Percentiles rank a stretch among this genome's conserved stretches.
Conservation (phyloP, 2,888 invertebrate species). For the Cistogaster globosa region DNA sequence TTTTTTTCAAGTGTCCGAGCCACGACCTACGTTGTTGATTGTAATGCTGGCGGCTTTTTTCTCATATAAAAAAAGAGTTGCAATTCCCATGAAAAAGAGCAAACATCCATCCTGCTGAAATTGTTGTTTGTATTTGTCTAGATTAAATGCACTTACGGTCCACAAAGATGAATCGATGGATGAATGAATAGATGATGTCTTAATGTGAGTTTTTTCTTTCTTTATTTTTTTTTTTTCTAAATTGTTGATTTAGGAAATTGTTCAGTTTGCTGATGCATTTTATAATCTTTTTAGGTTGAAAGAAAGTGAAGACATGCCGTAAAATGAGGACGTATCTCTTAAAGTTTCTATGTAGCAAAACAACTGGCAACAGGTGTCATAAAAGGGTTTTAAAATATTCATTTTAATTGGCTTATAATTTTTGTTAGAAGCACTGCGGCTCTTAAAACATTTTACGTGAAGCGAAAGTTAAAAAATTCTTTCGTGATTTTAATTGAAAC, state of each 20-base stretch:
- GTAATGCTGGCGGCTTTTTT: slow-evolving; percentile 50
- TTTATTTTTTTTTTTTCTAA: slow-evolving; percentile 46
- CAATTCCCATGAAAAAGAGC: slow-evolving; percentile 73
- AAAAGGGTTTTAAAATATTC: neutral
- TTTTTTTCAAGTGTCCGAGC: slow-evolving; percentile 3
- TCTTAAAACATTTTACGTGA: no score
- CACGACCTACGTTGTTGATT: slow-evolving; percentile 37
- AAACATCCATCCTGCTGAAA: slow-evolving; percentile 64
- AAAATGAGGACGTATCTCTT: neutral
- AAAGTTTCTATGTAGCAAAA: neutral
- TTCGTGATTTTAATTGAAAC: no score
- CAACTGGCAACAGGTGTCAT: slow-evolving; percentile 31
- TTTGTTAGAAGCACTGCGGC: neutral
- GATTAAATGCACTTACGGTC: slow-evolving; percentile 2
- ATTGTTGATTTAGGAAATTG: slow-evolving; percentile 77
- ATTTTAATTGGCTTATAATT: slow-evolving; percentile 8
- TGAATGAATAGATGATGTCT: slow-evolving; percentile 43
- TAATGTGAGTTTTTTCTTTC: slow-evolving; percentile 46
- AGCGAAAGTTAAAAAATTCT: no score
- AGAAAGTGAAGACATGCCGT: slow-evolving; percentile 45
- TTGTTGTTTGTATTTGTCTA: slow-evolving; percentile 29
- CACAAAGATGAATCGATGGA: neutral
- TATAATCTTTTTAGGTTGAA: slow-evolving; percentile 71
- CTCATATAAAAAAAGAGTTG: slow-evolving; percentile 61
- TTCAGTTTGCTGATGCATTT: slow-evolving; percentile 80